Percentiles rank a stretch among this genome's conserved stretches.
phyloP scores from a whole-genome alignment of 1,140 invertebrate genomes.

The Lethrus apterus region DNA sequence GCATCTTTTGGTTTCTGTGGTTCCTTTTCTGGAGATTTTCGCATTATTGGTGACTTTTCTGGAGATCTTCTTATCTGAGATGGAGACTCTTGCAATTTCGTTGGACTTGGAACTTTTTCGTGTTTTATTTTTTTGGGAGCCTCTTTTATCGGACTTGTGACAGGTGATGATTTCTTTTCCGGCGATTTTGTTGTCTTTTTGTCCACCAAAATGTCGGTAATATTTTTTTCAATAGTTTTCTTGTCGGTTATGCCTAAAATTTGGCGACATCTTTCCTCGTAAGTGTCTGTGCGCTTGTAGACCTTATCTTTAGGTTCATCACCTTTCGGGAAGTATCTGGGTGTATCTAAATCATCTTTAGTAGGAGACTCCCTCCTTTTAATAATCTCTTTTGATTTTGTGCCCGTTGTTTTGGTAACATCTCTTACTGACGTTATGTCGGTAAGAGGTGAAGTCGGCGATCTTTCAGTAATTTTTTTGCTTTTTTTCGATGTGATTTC shows the following conservation, averaged over 20 bases:
- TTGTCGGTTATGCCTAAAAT: conserved; percentile 53
- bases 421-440: conserved; percentile 11
- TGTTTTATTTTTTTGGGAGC: conserved; percentile 15
- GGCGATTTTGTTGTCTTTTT: conserved; percentile 12
- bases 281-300: conserved; percentile 55
- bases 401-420: too few species aligned
- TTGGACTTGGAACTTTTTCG: neutral
- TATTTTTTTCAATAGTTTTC: conserved; percentile 27
- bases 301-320: conserved; percentile 33
- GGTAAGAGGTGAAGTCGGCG: conserved; percentile 24
- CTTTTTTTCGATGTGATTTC: conserved; percentile 23
- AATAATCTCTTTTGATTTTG: conserved; percentile 22
- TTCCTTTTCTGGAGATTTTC: conserved; percentile 6
- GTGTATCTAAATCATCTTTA: conserved; percentile 1
- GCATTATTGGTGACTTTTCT: conserved; percentile 16
- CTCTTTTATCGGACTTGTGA: conserved; percentile 14
- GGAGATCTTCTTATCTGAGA: conserved; percentile 22
- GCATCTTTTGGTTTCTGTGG: too few species aligned
- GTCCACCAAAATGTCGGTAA: too few species aligned
- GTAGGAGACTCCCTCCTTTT: conserved; percentile 18
- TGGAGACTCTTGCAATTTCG: conserved; percentile 18
- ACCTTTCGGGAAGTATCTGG: neutral
- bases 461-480: conserved; percentile 26
- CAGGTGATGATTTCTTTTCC: conserved; percentile 1
- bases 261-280: conserved; percentile 58